A percentile compares a stretch with the other conserved stretches of the same genome.
Conservation (phyloP, 2,888 invertebrate genomes). For the Harpalus rubripes region DNA sequence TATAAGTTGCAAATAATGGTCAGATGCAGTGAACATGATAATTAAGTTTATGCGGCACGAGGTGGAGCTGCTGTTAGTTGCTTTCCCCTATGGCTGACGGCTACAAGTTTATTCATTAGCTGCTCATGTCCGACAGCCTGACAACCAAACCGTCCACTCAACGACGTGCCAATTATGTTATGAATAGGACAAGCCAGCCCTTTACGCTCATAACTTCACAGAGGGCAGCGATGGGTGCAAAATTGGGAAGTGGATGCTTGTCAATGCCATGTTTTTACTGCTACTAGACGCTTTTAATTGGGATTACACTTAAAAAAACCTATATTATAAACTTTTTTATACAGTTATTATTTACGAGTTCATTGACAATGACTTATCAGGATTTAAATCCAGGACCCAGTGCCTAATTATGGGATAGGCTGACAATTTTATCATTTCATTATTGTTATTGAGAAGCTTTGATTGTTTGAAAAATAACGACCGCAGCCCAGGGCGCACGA, state of each 20-base stretch:
- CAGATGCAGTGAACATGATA: slow-evolving; percentile 45
- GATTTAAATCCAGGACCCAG: no score
- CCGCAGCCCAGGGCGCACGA: no score
- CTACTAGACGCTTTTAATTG: background rate
- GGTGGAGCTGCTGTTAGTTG: background rate
- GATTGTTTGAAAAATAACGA: no score
- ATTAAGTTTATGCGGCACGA: slow-evolving; percentile 33
- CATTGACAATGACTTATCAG: no score
- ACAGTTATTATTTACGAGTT: no score
- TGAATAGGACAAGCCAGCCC: slow-evolving; percentile 4
- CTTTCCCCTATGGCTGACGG: slow-evolving; percentile 28
- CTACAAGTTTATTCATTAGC: slow-evolving; percentile 56
- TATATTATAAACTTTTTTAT: no score
- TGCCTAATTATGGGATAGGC: no score
- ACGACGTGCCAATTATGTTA: slow-evolving; percentile 57
- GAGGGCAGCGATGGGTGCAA: no score
- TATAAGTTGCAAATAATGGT: slow-evolving; percentile 58
- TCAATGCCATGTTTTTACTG: background rate
- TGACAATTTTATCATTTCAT: no score
- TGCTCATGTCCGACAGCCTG: slow-evolving; percentile 38
- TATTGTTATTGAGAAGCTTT: no score
- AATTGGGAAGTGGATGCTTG: background rate
- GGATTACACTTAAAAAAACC: no score
- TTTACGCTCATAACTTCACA: background rate
- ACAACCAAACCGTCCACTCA: slow-evolving; percentile 6